phyloP scores from a whole-genome alignment of 2,113 vertebrate species.

The Gymnocephalus cernua region DNA sequence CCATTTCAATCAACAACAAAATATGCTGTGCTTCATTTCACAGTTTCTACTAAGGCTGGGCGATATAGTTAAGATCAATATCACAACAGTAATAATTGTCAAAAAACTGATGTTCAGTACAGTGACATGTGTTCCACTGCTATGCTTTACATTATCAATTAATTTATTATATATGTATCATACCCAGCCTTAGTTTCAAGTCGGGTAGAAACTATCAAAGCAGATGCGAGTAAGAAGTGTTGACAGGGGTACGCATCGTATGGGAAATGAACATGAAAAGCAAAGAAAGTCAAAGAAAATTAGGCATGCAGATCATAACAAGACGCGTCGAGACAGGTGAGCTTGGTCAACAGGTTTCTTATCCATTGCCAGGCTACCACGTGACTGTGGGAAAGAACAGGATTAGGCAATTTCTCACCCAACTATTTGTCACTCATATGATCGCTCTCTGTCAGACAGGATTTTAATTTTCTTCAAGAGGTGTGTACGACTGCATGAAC shows the following conservation, averaged over 20 bases:
- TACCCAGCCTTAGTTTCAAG: slow-evolving; percentile 16
- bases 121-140: neutral
- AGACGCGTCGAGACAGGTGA: slow-evolving; percentile 63
- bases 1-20: neutral
- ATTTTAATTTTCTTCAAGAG: neutral
- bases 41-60: neutral
- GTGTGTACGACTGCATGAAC: neutral
- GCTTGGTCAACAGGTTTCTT: slow-evolving; percentile 75
- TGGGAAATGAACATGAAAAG: slow-evolving; percentile 16
- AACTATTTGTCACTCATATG: slow-evolving; percentile 1
- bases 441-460: neutral
- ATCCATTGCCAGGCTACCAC: neutral
- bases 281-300: slow-evolving; percentile 16
- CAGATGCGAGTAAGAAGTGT: neutral
- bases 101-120: too few species aligned
- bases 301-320: slow-evolving; percentile 26
- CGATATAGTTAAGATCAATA: neutral
- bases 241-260: neutral
- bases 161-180: neutral
- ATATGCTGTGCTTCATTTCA: neutral
- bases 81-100: too few species aligned
- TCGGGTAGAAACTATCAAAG: slow-evolving; percentile 9
- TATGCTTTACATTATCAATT: neutral
- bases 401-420: slow-evolving; percentile 39
- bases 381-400: slow-evolving; percentile 75